These are phyloP conservation scores for Dysidea cf. avara DNA, from an alignment of 37 sponge, comb jelly and placozoan species.

Conservation along the genomic window DNA sequence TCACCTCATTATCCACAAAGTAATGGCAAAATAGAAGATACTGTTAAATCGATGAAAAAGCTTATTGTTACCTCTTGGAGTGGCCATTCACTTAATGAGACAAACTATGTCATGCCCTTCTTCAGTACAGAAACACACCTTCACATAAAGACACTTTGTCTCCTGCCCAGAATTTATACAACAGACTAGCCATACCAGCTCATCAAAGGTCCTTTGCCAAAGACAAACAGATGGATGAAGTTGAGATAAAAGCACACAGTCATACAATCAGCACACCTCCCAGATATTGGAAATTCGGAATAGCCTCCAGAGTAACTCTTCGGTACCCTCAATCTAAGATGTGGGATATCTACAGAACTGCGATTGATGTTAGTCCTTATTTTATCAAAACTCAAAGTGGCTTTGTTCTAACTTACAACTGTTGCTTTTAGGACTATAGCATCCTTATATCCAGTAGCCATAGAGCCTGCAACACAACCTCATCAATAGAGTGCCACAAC, in stretches of 20 bases:
- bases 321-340: neutral
- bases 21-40: no score
- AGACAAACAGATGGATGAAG: neutral
- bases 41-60: no score
- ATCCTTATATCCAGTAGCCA: neutral
- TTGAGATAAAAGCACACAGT: no score
- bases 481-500: no score
- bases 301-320: neutral
- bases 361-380: neutral
- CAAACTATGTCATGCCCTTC: no score
- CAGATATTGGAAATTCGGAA: neutral
- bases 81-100: no score
- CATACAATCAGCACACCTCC: neutral
- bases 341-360: neutral
- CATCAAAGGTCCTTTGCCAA: neutral
- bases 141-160: neutral
- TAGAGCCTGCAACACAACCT: no score
- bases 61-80: no score
- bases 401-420: neutral
- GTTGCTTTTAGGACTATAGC: neutral
- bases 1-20: conserved; percentile 1
- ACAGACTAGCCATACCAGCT: neutral
- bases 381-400: neutral
- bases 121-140: conserved; percentile 32
- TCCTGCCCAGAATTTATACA: conserved; percentile 1